phyloP scores from a whole-genome alignment of 2,888 invertebrate genomes.

The Lamproptera curius region DNA sequence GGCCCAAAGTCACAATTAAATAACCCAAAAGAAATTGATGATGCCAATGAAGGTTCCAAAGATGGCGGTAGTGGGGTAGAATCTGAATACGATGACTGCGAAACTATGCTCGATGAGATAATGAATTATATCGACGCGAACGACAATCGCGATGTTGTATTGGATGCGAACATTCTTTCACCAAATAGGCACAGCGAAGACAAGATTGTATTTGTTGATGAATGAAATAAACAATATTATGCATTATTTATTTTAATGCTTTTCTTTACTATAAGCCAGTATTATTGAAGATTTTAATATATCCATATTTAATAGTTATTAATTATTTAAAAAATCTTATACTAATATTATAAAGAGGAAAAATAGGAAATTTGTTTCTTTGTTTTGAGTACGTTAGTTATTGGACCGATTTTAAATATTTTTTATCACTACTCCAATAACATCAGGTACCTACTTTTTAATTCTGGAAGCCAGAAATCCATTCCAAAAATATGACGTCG shows the following conservation, averaged over 20 bases:
- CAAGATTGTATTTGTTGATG: conserved; percentile 53
- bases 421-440: too few species aligned
- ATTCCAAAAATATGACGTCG: too few species aligned
- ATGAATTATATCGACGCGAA: conserved; percentile 55
- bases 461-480: too few species aligned
- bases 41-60: conserved; percentile 1
- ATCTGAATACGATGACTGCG: conserved; percentile 36
- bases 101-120: conserved; percentile 65
- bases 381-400: too few species aligned
- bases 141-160: conserved; percentile 31
- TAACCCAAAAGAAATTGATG: background rate
- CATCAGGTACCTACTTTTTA: too few species aligned
- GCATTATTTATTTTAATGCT: background rate
- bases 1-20: conserved; percentile 11
- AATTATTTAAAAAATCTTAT: too few species aligned
- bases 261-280: conserved; percentile 12
- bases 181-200: conserved; percentile 56
- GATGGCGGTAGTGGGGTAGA: conserved; percentile 22
- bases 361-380: too few species aligned
- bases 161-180: conserved; percentile 46
- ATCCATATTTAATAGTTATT: too few species aligned
- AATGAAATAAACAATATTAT: conserved; percentile 27
- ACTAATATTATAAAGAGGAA: too few species aligned
- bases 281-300: conserved; percentile 3
- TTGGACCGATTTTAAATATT: too few species aligned